Base-by-base conservation (phyloP, 2,113 vertebrate genomes). In the Australoheros scitulus region DNA sequence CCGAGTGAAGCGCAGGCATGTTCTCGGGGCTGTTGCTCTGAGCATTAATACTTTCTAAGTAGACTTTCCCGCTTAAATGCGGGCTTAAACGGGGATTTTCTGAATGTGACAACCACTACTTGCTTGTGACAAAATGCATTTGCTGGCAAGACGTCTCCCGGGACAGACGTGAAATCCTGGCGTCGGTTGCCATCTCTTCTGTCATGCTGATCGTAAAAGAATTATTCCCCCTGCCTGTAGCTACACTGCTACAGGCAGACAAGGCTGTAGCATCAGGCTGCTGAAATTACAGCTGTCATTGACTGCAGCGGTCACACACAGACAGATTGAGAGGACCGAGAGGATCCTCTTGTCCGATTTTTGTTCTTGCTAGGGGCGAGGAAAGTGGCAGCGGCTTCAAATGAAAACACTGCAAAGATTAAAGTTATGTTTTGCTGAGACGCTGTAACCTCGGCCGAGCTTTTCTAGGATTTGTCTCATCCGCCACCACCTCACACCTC, bases 401-500 rank as follows among this genome's bases (percentile, higher is more conserved):
- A 78, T 52, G 5, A 65, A 65, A 4, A 36, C 17, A 55, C 14
- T 18, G 32, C 47, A 72, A 72, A 34, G 47, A 11, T 72, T 72
- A 72, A 55, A 52, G 68, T 20, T 26, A 55, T 68, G 78, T 76
- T 26, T 15, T 63, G 43, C 52, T 72, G 68, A 72, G 26, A 72
- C 18, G n/a, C 55, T 1, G 3, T 15, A 75, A n/a, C 17, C 26
- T 64, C 47, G 41, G 18, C n/a, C 77, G 22, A 57, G 52, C n/a
- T 79, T 76, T 83, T 70, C 58, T n/a, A 34, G n/a, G 61, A 24
- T 60, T 79, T 36, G 11, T 20, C 61, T 88, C 57, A 10, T 87
- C 87, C 81, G 24, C 34, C 76, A 26, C 77, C 80, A 56, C 68
- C 96, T 97, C 96, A 93, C 96, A 97, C 96, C 96, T 97, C 96